A percentile compares a stretch with the other conserved stretches of the same genome.
These are phyloP conservation scores for Blera fallax DNA, from an alignment of 2,888 invertebrate species.

Conservation along the genomic window DNA sequence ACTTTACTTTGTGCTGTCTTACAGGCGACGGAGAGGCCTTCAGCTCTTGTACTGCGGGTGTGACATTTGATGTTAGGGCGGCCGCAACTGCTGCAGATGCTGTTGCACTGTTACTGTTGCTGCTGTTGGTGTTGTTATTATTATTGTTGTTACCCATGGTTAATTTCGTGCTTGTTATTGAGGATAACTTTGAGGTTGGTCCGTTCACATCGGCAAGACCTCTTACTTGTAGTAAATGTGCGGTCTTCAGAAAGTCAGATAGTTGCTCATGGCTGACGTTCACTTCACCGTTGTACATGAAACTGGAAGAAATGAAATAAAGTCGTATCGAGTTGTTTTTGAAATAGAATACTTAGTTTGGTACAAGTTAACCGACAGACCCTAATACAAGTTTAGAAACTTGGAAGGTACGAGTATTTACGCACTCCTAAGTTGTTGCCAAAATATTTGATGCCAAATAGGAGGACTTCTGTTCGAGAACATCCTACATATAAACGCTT, in stretches of 20 bases:
- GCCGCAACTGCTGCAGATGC: conserved; percentile 43
- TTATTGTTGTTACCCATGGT: conserved; percentile 31
- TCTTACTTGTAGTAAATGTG: conserved; percentile 92
- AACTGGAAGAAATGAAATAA: conserved; percentile 82
- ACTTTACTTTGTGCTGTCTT: conserved; percentile 81
- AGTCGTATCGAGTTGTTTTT: background rate
- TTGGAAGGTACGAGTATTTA: too few relatives aligned
- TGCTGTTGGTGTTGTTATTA: conserved; percentile 61
- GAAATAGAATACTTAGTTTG: too few relatives aligned
- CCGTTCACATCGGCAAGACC: conserved; percentile 91
- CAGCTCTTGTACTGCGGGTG: conserved; percentile 80
- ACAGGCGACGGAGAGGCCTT: conserved; percentile 82
- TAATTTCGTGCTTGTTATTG: conserved; percentile 64
- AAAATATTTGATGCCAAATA: too few relatives aligned
- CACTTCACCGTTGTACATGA: conserved; percentile 96
- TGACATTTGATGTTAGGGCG: conserved; percentile 66
- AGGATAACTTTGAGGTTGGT: conserved; percentile 62
- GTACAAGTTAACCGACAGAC: too few relatives aligned
- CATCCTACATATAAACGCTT: too few relatives aligned
- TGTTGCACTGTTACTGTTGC: conserved; percentile 57
- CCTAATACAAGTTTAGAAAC: too few relatives aligned
- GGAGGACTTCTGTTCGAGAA: too few relatives aligned
- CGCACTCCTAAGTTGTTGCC: too few relatives aligned
- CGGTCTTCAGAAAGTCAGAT: conserved; percentile 92
- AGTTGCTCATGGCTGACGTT: conserved; percentile 94